Conservation (phyloP, 2,113 vertebrate genomes). For the Ceuthmochares aereus region DNA sequence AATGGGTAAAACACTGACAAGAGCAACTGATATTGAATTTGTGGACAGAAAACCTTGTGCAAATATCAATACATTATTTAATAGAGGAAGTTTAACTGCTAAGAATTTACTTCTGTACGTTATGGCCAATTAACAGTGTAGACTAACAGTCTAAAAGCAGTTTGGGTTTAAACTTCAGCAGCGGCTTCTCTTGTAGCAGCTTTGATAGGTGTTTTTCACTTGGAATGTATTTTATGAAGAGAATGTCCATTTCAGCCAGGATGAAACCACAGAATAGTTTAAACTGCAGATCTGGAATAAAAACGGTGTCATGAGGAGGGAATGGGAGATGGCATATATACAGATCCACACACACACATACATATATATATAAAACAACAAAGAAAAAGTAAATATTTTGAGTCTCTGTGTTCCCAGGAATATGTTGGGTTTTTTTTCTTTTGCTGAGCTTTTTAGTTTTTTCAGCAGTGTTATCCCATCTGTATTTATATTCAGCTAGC, state of each 20-base stretch:
- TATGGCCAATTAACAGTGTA: neutral
- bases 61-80: neutral
- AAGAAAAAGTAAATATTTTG: neutral
- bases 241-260: no score
- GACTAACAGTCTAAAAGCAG: neutral
- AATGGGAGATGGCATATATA: neutral
- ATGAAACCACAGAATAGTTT: neutral
- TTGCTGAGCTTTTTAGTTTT: neutral
- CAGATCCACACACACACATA: neutral
- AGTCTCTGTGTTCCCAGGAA: neutral
- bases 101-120: neutral
- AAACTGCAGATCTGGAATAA: neutral
- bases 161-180: neutral
- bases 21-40: neutral
- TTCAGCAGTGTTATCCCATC: neutral
- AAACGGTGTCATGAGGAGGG: neutral
- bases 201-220: neutral
- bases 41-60: neutral
- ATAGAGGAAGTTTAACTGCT: neutral
- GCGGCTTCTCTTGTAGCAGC: neutral
- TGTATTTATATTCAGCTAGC: neutral
- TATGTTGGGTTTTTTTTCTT: rapidly evolving
- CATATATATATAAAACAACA: neutral
- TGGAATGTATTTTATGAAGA: neutral
- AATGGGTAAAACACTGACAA: neutral